Evolutionary conservation across 2,888 invertebrate species (phyloP), one percentile per base, ranked within the genome.

Genomic region (Ramazzottius varieornatus): DNA sequence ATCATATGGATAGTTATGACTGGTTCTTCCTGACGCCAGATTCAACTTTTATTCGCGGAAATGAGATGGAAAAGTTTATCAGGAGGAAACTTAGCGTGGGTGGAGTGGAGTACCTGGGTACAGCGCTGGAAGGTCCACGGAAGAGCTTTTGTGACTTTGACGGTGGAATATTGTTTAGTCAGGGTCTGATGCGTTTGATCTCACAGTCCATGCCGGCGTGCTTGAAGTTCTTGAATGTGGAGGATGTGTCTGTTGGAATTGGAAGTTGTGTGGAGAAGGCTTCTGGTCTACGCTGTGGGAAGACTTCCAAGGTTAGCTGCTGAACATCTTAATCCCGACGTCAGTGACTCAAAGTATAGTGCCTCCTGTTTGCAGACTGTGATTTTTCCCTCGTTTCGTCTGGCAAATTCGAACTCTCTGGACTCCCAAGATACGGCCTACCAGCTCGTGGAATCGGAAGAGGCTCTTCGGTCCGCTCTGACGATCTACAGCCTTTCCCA

Each of bases 21-120:
- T 94, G 87, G 78, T 93, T 91, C 78, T 86, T 88, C 74, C 79
- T 96, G 65, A 82, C 86, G 64, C 84, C 86, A 63, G 94, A 94
- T 76, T 81, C 81, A 4, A 84, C 85, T 1, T 94, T 86, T 74
- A 81, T 94, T 65, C 86, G 92, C 75, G 86, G 85, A 0, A 82
- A 86, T 63, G 82, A 82, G 65, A 77, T 94, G 64, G 78, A 81
- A 33, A 81, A 84, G 67, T 77, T 89, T 66, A 83, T 86, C 2
- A 8, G 40, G 40, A 54, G 24, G 54, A 54, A 54, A 24, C 8
- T 29, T 4, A 54, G 54, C 54, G 54, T 29, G 4, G 54, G 54
- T 4, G 4, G 24, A 8, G 54, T 24, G 8, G 24, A n/a, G 8
- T 54, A 54, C 29, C 8, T 54, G 20, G 54, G 54, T 4, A 24